Percentiles rank a stretch among this genome's conserved stretches.
Conservation (phyloP, 2,888 invertebrate species). For the Liopterus haemorrhoidalis region DNA sequence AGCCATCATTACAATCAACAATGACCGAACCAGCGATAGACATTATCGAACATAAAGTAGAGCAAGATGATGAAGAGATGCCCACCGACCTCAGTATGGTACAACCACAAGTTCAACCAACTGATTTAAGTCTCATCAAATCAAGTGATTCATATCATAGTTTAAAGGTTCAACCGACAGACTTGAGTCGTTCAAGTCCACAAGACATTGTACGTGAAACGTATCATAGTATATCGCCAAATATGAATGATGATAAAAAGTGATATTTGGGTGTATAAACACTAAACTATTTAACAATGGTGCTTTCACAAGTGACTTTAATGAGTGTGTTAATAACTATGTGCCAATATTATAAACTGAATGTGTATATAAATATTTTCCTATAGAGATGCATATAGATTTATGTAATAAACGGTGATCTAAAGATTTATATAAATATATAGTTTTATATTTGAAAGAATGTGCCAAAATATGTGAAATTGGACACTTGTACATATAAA, state of each 20-base stretch:
- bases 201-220: too few species aligned
- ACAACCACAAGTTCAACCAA: conserved; percentile 56
- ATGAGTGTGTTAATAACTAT: conserved; percentile 5
- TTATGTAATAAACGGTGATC: conserved; percentile 19
- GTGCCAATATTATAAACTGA: conserved; percentile 20
- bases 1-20: too few species aligned
- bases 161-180: conserved; percentile 45
- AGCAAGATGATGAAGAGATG: conserved; percentile 45
- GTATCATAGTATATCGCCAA: too few species aligned
- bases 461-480: conserved; percentile 21
- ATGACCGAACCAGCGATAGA: conserved; percentile 42
- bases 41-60: conserved; percentile 22
- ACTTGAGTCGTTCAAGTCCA: too few species aligned
- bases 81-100: conserved; percentile 46
- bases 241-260: conserved; percentile 17
- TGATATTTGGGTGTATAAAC: conserved; percentile 14
- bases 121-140: conserved; percentile 41
- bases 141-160: conserved; percentile 42
- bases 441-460: conserved; percentile 18
- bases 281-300: conserved; percentile 15
- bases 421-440: conserved; percentile 18
- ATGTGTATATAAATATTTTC: conserved; percentile 21
- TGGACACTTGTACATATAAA: too few species aligned
- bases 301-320: conserved; percentile 14
- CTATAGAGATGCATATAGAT: conserved; percentile 14